These are phyloP conservation scores for Drosophila ironensis DNA, from an alignment of 1,140 invertebrate genomes.

Conservation along the genomic window DNA sequence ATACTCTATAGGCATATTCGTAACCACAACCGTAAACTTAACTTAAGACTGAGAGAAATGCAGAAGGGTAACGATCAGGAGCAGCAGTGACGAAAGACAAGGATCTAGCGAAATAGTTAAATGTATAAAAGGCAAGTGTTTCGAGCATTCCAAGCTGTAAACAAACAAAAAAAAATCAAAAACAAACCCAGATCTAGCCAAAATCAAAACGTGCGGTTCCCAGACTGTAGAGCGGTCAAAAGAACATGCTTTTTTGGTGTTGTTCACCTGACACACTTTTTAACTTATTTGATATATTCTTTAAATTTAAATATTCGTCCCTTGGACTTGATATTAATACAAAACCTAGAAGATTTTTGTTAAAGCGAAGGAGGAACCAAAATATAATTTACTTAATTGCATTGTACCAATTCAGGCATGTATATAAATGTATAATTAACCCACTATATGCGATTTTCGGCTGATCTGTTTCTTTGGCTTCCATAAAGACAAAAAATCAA, in stretches of 20 bases:
- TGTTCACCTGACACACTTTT: too few relatives aligned
- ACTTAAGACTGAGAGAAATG: slow-evolving; percentile 37
- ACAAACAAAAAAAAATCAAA: background rate
- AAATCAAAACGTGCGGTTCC: background rate
- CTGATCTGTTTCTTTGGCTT: background rate
- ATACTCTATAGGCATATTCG: slow-evolving; percentile 7
- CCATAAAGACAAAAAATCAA: background rate
- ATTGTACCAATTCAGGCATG: too few relatives aligned
- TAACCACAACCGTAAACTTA: slow-evolving; percentile 15
- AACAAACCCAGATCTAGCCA: background rate
- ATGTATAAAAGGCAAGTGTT: background rate
- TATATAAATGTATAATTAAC: too few relatives aligned
- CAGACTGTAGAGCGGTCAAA: background rate
- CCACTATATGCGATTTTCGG: background rate
- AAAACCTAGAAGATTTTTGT: too few relatives aligned
- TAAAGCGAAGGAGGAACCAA: too few relatives aligned
- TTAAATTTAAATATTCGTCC: too few relatives aligned
- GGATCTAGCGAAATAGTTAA: slow-evolving; percentile 32
- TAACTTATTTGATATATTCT: too few relatives aligned
- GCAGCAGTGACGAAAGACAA: background rate
- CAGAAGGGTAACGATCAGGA: background rate
- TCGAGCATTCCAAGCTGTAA: background rate
- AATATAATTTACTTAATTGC: too few relatives aligned
- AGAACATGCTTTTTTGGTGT: too few relatives aligned
- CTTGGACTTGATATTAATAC: too few relatives aligned